Base-by-base conservation (phyloP, 2,888 invertebrate species). In the Drosophila prolongata region DNA sequence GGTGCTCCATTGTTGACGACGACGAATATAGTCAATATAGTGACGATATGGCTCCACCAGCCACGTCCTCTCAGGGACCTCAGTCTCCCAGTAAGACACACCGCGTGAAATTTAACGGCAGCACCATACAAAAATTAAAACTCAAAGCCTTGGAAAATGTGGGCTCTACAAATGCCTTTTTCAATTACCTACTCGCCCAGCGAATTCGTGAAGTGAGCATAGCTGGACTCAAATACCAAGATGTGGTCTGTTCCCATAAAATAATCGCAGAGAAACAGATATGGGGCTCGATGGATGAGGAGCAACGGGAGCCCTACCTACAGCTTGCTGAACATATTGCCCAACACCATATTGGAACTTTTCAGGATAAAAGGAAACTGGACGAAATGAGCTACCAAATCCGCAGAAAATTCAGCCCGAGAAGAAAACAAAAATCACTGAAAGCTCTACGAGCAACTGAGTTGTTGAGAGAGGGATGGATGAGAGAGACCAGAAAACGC, bases 21-120 rank as follows among this genome's bases (percentile, higher is more conserved):
- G 30, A 30, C 30, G 30, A 30, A 30, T 6, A 30, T 30, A 30
- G 8, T 24, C 2, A 4, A 3, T 24, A 3, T 11, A 13, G 11
- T 35, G 13, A 52, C 34, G 19, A 11, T 8, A 35, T 10, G 10
- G 9, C 16, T 10, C n/a, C 34, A 19, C 13, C 24, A 35, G 4
- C 43, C 24, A 3, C 42, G 49, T 49, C 42, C 19, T 24, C 14
- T 10, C 27, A 24, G n/a, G 24, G 1, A 9, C 27, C 24, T n/a
- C n/a, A 46, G 46, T 3, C 46, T 8, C 2, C 42, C 13, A 37
- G 11, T 34, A 47, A 2, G 6, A 42, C 2, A 24, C 19, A 19
- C 9, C 46, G n/a, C n/a, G 46, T 46, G 8, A n/a, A n/a, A 27
- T 67, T 67, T 9, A 67, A 24, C n/a, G 24, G 38, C 11, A 56